A percentile compares a stretch with the other conserved stretches of the same genome.
Conservation (phyloP, 2,888 invertebrate species). For the Drosophila melanocephala region DNA sequence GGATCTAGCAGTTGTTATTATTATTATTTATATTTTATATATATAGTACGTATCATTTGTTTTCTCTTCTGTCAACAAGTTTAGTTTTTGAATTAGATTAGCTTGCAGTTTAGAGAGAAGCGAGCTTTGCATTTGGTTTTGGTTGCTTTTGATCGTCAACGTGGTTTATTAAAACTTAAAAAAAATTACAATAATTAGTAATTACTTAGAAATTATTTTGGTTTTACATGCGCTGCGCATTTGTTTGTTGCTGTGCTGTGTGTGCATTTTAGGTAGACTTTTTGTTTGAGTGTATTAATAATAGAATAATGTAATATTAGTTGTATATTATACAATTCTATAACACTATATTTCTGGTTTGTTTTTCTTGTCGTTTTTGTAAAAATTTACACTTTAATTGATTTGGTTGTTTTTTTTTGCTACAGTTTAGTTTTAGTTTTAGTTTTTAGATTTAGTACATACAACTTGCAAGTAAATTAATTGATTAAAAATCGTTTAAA, state of each 20-base stretch:
- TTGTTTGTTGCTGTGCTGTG: slow-evolving; percentile 72
- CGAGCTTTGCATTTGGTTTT: slow-evolving; percentile 49
- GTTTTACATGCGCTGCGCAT: slow-evolving; percentile 83
- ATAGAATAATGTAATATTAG: slow-evolving; percentile 65
- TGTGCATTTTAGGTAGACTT: slow-evolving; percentile 74
- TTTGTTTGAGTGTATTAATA: slow-evolving; percentile 74
- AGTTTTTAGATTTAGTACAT: slow-evolving; percentile 56
- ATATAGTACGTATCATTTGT: slow-evolving; percentile 49
- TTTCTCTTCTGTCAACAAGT: slow-evolving; percentile 16
- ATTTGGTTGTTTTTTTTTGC: slow-evolving; percentile 66
- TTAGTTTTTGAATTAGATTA: slow-evolving; percentile 35
- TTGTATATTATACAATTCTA: slow-evolving; percentile 68
- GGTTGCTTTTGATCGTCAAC: slow-evolving; percentile 76
- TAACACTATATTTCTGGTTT: slow-evolving; percentile 65
- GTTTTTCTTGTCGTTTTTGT: slow-evolving; percentile 36
- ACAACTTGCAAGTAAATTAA: slow-evolving; percentile 70
- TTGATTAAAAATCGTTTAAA: slow-evolving; percentile 54
- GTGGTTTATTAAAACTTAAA: slow-evolving; percentile 80
- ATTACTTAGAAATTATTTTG: slow-evolving; percentile 74
- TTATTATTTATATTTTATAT: slow-evolving; percentile 55
- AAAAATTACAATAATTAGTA: slow-evolving; percentile 68
- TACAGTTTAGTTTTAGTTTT: slow-evolving; percentile 51
- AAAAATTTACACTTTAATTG: slow-evolving; percentile 67
- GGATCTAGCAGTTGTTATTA: slow-evolving; percentile 62
- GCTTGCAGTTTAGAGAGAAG: slow-evolving; percentile 63